phyloP scores from a whole-genome alignment of 92 coral and sea anemone species.

The Porites divaricata region DNA sequence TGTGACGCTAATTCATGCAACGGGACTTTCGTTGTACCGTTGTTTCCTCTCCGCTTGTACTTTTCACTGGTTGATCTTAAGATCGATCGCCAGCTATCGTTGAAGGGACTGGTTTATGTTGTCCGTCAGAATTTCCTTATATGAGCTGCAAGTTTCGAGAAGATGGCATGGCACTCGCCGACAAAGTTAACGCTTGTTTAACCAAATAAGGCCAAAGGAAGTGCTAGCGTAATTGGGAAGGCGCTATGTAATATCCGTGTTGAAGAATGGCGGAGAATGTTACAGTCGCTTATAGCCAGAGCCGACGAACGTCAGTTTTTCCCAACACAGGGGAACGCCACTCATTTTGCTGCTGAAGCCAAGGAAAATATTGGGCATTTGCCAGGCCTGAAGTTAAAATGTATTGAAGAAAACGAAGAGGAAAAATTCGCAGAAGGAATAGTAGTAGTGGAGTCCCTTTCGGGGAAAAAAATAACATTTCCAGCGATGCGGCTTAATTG shows the following conservation, averaged over 20 bases:
- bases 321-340: neutral
- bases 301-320: neutral
- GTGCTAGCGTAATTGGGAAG: too few relatives aligned
- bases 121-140: neutral
- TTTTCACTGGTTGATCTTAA: neutral
- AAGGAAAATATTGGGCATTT: neutral
- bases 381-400: too few relatives aligned
- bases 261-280: neutral
- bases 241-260: neutral
- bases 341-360: slow-evolving; percentile 5
- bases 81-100: neutral
- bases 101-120: neutral
- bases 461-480: slow-evolving; percentile 25
- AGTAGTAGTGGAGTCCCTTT: neutral
- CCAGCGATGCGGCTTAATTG: slow-evolving; percentile 37
- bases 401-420: too few relatives aligned
- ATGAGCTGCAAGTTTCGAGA: neutral
- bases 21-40: too few relatives aligned
- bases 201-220: too few relatives aligned
- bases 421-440: slow-evolving; percentile 1
- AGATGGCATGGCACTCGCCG: slow-evolving; percentile 12
- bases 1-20: too few relatives aligned
- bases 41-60: too few relatives aligned
- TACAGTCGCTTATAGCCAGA: neutral
- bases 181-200: too few relatives aligned